Conservation (phyloP, 64 coral and sea anemone species). For the Montipora efflorescens region DNA sequence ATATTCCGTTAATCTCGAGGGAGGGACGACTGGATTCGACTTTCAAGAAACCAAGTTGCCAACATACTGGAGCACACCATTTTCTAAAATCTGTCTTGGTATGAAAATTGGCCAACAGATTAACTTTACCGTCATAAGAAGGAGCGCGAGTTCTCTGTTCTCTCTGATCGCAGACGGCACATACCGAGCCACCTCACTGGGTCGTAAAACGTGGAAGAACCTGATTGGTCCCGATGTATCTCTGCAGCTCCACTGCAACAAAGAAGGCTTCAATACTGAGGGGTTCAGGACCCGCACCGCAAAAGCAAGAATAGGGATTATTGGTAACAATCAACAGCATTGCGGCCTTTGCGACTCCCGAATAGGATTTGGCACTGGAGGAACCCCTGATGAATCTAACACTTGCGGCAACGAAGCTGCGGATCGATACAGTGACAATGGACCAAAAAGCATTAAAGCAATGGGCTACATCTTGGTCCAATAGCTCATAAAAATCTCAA, state of each 20-base stretch:
- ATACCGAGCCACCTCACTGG: not conserved
- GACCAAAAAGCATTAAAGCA: not conserved
- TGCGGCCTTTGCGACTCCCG: slow-evolving; percentile 41
- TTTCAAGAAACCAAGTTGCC: not conserved
- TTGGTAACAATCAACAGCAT: slow-evolving; percentile 25
- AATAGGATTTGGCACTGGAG: slow-evolving; percentile 43
- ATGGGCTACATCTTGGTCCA: slow-evolving; percentile 61
- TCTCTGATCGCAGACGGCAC: slow-evolving; percentile 40
- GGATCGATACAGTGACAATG: slow-evolving; percentile 1
- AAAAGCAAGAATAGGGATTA: slow-evolving; percentile 50
- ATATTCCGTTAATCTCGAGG: not conserved
- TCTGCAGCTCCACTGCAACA: slow-evolving; percentile 47
- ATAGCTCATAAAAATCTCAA: not conserved
- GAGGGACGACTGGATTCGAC: not conserved
- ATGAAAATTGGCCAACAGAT: slow-evolving; percentile 6
- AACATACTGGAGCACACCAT: slow-evolving; percentile 26
- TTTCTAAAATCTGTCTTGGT: slow-evolving; percentile 38
- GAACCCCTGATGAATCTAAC: not conserved
- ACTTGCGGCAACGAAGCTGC: slow-evolving; percentile 23
- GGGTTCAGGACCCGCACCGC: not conserved
- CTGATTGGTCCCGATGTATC: slow-evolving; percentile 2
- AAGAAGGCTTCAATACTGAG: slow-evolving; percentile 54
- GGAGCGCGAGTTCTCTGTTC: slow-evolving; percentile 3
- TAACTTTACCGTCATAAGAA: not conserved
- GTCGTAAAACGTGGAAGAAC: slow-evolving; percentile 47